phyloP scores from a whole-genome alignment of 2,797 vertebrate species.

The Siniperca scherzeri region DNA sequence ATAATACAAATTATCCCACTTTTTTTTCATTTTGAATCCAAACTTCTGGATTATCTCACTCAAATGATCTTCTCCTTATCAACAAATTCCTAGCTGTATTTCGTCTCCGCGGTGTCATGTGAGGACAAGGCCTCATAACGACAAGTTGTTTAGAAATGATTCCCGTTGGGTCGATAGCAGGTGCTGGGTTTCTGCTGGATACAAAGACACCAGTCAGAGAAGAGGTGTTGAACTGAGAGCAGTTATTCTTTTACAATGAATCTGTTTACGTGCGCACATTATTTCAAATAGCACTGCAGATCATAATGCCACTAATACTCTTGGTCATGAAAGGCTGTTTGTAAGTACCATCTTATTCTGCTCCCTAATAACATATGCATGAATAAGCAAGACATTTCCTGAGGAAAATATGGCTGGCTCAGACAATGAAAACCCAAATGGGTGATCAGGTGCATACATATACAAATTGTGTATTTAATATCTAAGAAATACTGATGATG shows the following conservation, averaged over 20 bases:
- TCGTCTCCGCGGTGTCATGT: neutral
- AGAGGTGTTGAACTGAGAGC: constrained; percentile 9
- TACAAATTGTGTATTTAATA: constrained; percentile 4
- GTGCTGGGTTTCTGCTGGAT: constrained; percentile 9
- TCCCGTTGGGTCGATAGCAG: neutral
- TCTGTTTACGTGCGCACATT: constrained; percentile 26
- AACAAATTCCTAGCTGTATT: neutral
- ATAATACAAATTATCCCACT: neutral
- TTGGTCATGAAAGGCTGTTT: constrained; percentile 15
- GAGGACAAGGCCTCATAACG: neutral
- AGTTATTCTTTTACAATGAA: constrained; percentile 14
- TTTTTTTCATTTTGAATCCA: neutral
- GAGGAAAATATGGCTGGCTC: constrained; percentile 10
- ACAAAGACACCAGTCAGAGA: neutral
- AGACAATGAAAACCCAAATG: neutral
- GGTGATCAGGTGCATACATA: constrained; percentile 17
- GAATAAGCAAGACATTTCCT: constrained; percentile 19
- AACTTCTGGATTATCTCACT: neutral
- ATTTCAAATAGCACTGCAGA: constrained; percentile 25
- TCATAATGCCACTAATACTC: constrained; percentile 15
- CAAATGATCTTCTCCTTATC: neutral
- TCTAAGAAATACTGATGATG: constrained; percentile 12
- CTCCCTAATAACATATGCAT: constrained; percentile 22
- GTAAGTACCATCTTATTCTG: constrained; percentile 18
- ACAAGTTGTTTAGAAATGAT: neutral